Conservation (phyloP, 2,888 invertebrate species). For the Heteromyza rotundicornis region DNA sequence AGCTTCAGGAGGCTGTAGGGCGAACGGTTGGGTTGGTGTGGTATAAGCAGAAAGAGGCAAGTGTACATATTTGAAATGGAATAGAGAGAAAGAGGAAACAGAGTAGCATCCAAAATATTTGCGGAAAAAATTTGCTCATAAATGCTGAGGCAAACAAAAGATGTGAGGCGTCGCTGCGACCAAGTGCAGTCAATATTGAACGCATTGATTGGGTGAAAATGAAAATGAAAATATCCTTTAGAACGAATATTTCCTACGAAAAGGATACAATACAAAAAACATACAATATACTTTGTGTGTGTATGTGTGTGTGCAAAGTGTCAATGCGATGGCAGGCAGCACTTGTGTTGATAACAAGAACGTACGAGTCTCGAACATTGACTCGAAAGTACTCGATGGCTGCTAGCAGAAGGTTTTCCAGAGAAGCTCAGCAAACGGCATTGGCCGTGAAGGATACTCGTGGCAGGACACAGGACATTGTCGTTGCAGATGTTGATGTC, state of each 20-base stretch:
- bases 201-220: neutral
- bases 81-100: too few species aligned
- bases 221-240: too few species aligned
- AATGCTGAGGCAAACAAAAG: too few species aligned
- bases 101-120: slow-evolving; percentile 22
- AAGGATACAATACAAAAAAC: too few species aligned
- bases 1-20: slow-evolving; percentile 35
- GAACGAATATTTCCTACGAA: too few species aligned
- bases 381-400: slow-evolving; percentile 1
- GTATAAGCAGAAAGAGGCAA: too few species aligned
- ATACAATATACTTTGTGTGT: too few species aligned
- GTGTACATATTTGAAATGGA: slow-evolving; percentile 40
- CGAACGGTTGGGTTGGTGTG: neutral
- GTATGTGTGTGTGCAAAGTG: too few species aligned
- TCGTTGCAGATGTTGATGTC: neutral
- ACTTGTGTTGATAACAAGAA: neutral
- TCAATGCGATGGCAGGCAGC: neutral
- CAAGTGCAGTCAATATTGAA: neutral
- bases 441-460: neutral
- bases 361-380: neutral
- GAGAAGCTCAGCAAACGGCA: slow-evolving; percentile 1
- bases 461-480: neutral
- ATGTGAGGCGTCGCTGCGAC: neutral
- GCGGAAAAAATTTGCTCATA: neutral
- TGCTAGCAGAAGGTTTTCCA: too few species aligned